Percentiles rank a stretch among this genome's conserved stretches.
Evolutionary conservation across 2,113 vertebrate genomes (phyloP).

Genomic region (Sigmodon hispidus): DNA sequence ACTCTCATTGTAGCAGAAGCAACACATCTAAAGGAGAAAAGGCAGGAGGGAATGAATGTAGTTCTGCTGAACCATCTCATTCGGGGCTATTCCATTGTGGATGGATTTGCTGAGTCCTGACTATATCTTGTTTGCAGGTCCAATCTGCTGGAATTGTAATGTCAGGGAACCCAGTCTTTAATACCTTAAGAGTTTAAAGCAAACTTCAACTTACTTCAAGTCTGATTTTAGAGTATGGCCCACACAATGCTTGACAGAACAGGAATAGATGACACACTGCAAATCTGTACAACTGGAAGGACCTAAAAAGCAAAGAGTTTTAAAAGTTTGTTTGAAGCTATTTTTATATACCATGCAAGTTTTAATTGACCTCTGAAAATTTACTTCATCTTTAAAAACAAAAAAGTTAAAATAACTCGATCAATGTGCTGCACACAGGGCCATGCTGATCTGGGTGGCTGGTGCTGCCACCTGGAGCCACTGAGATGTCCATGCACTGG

Average conservation of each 20-base stretch:
- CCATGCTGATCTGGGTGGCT: background rate
- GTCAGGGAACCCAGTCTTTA: constrained; percentile 6
- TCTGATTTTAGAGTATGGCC: constrained; percentile 63
- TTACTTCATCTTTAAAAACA: background rate
- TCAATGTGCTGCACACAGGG: background rate
- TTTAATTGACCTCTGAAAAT: constrained; percentile 24
- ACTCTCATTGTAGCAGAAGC: constrained; percentile 3
- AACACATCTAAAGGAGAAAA: background rate
- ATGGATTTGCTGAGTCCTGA: background rate
- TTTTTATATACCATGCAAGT: background rate
- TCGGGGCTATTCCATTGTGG: background rate
- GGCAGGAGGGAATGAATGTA: background rate
- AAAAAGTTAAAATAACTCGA: constrained; percentile 22
- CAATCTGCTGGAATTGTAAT: background rate
- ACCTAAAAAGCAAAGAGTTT: constrained; percentile 45
- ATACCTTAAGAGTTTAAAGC: constrained; percentile 44
- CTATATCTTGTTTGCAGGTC: background rate
- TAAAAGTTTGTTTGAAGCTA: constrained; percentile 26
- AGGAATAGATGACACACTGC: constrained; percentile 37
- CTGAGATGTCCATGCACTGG: background rate
- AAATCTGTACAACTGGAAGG: background rate
- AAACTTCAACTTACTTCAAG: constrained; percentile 66
- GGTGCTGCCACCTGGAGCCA: background rate
- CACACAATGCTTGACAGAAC: constrained; percentile 42
- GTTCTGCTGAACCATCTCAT: background rate